Base-by-base conservation (phyloP, 2,113 vertebrate genomes). In the Corynorhinus townsendii region DNA sequence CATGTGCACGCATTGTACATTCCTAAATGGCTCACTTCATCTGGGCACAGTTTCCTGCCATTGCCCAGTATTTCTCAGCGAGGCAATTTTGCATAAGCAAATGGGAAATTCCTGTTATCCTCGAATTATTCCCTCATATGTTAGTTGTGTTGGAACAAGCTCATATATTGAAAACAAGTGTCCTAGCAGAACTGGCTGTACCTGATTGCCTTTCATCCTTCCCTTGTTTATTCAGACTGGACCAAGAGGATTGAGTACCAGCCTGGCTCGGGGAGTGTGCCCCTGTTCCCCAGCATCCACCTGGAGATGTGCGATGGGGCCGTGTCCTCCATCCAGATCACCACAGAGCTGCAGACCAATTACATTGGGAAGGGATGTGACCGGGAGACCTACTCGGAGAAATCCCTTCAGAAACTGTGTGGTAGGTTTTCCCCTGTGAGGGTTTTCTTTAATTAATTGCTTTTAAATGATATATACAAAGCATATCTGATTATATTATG, bases 331-430 rank as follows among this genome's bases (percentile, higher is more conserved):
- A 98, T 99, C 91, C 99, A 99, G 89, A 98, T 98, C 90, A 99
- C 98, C 3, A 98, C 99, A 26, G 99, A 99, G 84, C 98, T 99
- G 64, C 99, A 99, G 98, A 99, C 98, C 73, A 99, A 98, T 45
- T 99, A 99, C 91, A 99, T 99, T 2, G 99, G 99, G 28, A 99
- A 99, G 86, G 99, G 99, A 93, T 99, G 99, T 7, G 99, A 99
- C 90, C 98, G 99, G 0, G 99, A 99, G 96, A 99, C 99, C 0
- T 99, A 99, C 98, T 99, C 99, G 0, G 99, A 99, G 97, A 99
- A 99, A 92, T 99, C 99, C 30, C 98, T 99, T 47, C 99, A 99
- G 97, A 99, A 99, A 87, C 98, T 99, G 73, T 99, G 99, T 45
- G 99, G 99, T 99, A 98, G 11, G 99, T 96, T 88, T 28, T 35